Base-by-base conservation (phyloP, 2,888 invertebrate species). In the Ectemnius lituratus region DNA sequence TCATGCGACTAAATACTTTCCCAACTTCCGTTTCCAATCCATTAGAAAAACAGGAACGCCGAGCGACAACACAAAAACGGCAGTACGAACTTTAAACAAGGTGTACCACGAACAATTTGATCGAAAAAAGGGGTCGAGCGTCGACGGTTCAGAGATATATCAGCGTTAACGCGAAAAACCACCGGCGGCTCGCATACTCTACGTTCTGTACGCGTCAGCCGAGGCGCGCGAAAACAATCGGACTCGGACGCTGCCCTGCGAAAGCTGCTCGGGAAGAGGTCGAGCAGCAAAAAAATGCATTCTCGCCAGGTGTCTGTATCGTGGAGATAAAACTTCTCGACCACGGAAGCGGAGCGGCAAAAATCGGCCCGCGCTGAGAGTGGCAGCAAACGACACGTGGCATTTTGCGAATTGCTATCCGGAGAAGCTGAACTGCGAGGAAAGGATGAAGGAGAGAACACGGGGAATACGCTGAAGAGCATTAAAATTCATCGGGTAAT, bases 401-500 rank as follows among this genome's bases (percentile, higher is more conserved):
- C 37, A 37, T 37, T 37, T 37, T 6, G 37, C 37, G 37, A 37
- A 37, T 37, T 37, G 37, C 37, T 37, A 11, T 23, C 23, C 23
- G 23, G 23, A 0, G 23, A 23, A 23, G 23, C 23, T 23, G 23
- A 2, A 23, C 23, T 23, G 59, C 47, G 76, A 49, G 45, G 0
- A 46, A 20, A 8, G 27, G 57, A 45, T 27, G 16, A 63, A 13
- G 8, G 37, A 52, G n/a, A 0, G 16, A 45, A 45, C 28, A 20
- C 11, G 63, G 66, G 60, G 69, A 16, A 68, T 66, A 76, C 59
- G 67, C 57, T 67, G 64, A 62, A 64, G 70, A 57, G 67, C 76
- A 76, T 75, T 75, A 75, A 76, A 75, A 76, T 76, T 76, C 76
- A 76, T 76, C 75, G 75, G 65, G 56, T 71, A 75, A 75, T 75